These are phyloP conservation scores for Bursaphelenchus mucronatus DNA, from an alignment of 1,140 invertebrate species.

Conservation along the genomic window DNA sequence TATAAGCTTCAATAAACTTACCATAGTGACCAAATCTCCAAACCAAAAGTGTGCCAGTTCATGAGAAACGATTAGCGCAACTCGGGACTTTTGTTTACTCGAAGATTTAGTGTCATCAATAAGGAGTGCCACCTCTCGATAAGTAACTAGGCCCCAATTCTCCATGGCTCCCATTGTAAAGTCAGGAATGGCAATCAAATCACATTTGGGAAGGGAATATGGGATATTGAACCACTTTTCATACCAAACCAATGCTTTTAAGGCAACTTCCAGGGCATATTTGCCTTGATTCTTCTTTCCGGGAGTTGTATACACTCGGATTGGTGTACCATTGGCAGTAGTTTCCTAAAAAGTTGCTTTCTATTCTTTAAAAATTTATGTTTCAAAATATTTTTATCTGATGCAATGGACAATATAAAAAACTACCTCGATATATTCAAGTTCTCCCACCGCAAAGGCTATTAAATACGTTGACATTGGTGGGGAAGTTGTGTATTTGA, in stretches of 20 bases:
- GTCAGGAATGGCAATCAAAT: conserved; percentile 57
- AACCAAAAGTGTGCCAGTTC: conserved; percentile 75
- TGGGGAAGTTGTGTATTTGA: conserved; percentile 62
- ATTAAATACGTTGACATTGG: conserved; percentile 64
- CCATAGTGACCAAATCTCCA: conserved; percentile 58
- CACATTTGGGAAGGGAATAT: conserved; percentile 70
- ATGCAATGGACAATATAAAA: too few species aligned
- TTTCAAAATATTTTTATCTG: too few species aligned
- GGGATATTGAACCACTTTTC: conserved; percentile 77
- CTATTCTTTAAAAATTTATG: neutral
- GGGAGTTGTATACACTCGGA: conserved; percentile 76
- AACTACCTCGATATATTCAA: conserved; percentile 59
- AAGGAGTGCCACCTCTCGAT: conserved; percentile 73
- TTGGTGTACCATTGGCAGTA: conserved; percentile 40
- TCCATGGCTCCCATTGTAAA: conserved; percentile 65
- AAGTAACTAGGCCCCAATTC: conserved; percentile 86
- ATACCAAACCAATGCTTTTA: conserved; percentile 75
- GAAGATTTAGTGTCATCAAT: conserved; percentile 71
- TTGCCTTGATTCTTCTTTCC: conserved; percentile 73
- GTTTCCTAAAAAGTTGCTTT: conserved; percentile 9
- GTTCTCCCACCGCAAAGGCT: conserved; percentile 63
- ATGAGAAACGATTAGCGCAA: conserved; percentile 77
- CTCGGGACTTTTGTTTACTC: conserved; percentile 66
- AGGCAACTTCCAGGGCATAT: conserved; percentile 74
- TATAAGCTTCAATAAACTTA: too few species aligned